Evolutionary conservation across 2,113 vertebrate species (phyloP), one percentile per base, ranked within the genome.

Genomic region (Bubo blakistoni): DNA sequence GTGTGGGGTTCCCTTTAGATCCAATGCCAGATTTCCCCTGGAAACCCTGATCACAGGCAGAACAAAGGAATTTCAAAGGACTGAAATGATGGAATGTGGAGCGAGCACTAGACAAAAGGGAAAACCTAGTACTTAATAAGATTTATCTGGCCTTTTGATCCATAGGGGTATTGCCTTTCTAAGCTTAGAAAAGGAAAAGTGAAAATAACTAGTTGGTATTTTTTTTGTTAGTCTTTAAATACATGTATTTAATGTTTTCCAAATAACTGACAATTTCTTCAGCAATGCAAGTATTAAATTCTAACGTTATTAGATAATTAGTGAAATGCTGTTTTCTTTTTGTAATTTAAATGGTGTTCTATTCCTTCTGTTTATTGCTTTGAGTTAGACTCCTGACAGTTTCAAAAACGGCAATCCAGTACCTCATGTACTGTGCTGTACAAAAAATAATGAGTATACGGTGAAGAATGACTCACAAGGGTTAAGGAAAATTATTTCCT

Each of bases 31-130:
- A 96, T 98, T 97, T 97, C 95, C 89, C 74, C 91, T 13, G 20
- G 94, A 98, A 97, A 82, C 90, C 85, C 49, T 81, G 86, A 98
- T 98, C 95, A 92, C 24, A 73, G 89, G 73, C 94, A 95, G 95
- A 98, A 97, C 97, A 98, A 98, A 98, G 96, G 88, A 76, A 95
- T 97, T 97, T 96, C 95, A 96, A 97, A 97, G 95, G 93, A 32
- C 91, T 93, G 92, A 94, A 95, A 81, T 97, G 97, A 98, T 97
- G 96, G 96, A 97, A 96, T 95, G 72, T 97, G 83, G 88, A 96
- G 97, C 97, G 95, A 97, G 89, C 47, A 88, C 88, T 84, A 94
- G 95, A 97, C 96, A 97, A 97, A 97, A 97, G 92, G 69, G 94
- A 96, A 94, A 97, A 97, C 47, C 71, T 88, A 71, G 73, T 97